Base-by-base conservation (phyloP, 2,888 invertebrate genomes). In the Ditula angustiorana region DNA sequence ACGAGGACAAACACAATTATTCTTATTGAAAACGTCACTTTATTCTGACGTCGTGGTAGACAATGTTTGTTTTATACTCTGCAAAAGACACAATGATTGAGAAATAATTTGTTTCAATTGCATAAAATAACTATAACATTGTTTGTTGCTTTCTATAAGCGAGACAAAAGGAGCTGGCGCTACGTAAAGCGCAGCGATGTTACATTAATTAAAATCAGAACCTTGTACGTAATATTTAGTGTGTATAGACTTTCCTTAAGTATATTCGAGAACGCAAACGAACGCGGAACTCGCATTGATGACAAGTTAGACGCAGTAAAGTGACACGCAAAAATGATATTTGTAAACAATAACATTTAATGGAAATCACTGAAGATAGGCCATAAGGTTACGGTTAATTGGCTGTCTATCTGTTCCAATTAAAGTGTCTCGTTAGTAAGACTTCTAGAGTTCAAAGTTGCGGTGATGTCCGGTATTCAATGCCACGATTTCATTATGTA, bases 281-380 rank as follows among this genome's bases (percentile, higher is more conserved):
- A 10, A 19, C 10, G 19, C 41, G 41, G 41, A 41, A 41, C 41
- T 41, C 10, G 19, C 5, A 41, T 46, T 13, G 13, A 47, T 47
- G 24, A 47, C 24, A 47, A 26, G 2, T 24, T 13, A 7, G 30
- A 30, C 50, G 30, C 50, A 50, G 30, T 30, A 50, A n/a, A 5
- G 30, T 50, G 50, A 50, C 50, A 28, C 5, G 50, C 28, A 50
- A 19, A 30, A 50, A 28, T 19, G 0, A 21, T 41, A 41, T 50
- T 50, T 10, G 35, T 55, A 37, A 37, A 55, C 55, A 55, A 55
- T 21, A 35, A 35, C 13, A 55, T 37, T n/a, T 23, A 24, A n/a
- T 37, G 37, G 37, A 37, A 35, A 37, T 33, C 10, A 16, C 23
- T 7, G 16, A 19, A 23, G 50, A 19, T 41, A 19, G 41, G 41